These are phyloP conservation scores for Nasonia vitripennis DNA, from an alignment of 1,140 invertebrate genomes.

Conservation along the genomic window DNA sequence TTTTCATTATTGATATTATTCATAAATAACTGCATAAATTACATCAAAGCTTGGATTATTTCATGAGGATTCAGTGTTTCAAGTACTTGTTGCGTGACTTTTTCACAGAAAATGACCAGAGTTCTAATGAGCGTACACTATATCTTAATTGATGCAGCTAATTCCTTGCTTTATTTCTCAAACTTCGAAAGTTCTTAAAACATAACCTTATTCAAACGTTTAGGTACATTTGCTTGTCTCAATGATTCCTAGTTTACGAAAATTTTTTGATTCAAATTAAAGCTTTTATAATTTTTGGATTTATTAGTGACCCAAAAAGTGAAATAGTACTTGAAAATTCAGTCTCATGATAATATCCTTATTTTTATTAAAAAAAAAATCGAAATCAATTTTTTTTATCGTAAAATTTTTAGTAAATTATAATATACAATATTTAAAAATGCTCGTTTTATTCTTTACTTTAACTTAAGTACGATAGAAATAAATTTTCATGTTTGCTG, in stretches of 20 bases:
- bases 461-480: constrained; percentile 44
- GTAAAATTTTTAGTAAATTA: not conserved
- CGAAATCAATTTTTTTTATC: not conserved
- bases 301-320: constrained; percentile 28
- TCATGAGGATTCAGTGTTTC: constrained; percentile 56
- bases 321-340: constrained; percentile 50
- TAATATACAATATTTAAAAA: not conserved
- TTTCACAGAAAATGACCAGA: constrained; percentile 56
- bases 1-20: constrained; percentile 58
- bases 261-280: constrained; percentile 44
- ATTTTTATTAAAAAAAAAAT: constrained; percentile 42
- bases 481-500: constrained; percentile 26
- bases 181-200: constrained; percentile 34
- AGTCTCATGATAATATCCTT: constrained; percentile 55
- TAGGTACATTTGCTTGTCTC: not conserved
- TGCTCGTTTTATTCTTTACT: not conserved
- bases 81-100: constrained; percentile 46
- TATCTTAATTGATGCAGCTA: constrained; percentile 61
- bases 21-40: constrained; percentile 66
- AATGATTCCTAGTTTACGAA: constrained; percentile 23
- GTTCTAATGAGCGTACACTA: constrained; percentile 57
- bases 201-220: not conserved
- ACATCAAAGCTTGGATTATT: constrained; percentile 65
- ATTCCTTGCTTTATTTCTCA: constrained; percentile 45
- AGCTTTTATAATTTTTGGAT: constrained; percentile 41